These are phyloP conservation scores for Drosophila santomea DNA, from an alignment of 1,140 invertebrate species.

Conservation along the genomic window DNA sequence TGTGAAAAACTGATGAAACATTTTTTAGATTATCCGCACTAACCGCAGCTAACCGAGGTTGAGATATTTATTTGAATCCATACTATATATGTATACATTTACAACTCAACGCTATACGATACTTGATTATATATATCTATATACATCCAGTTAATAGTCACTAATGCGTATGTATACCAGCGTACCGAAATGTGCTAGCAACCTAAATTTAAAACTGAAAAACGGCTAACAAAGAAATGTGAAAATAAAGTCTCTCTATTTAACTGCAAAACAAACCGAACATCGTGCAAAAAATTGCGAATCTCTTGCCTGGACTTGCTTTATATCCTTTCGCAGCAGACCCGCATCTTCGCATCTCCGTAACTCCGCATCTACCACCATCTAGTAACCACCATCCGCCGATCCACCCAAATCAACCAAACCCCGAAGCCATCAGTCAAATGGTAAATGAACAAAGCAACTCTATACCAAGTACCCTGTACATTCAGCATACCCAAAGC, in stretches of 20 bases:
- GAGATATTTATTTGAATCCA: slow-evolving; percentile 27
- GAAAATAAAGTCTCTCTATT: slow-evolving; percentile 84
- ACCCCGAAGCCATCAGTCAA: slow-evolving; percentile 41
- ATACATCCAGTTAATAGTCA: slow-evolving; percentile 67
- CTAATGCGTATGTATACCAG: slow-evolving; percentile 64
- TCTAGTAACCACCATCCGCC: slow-evolving; percentile 2
- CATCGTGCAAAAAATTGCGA: slow-evolving; percentile 28
- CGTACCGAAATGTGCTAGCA: slow-evolving; percentile 55
- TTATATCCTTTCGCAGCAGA: slow-evolving; percentile 49
- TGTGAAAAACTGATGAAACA: slow-evolving; percentile 37
- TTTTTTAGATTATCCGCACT: slow-evolving; percentile 37
- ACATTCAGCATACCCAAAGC: slow-evolving; percentile 35
- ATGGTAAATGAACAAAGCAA: slow-evolving; percentile 76
- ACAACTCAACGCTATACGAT: slow-evolving; percentile 46
- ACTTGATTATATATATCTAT: slow-evolving; percentile 54
- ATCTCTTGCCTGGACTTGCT: slow-evolving; percentile 43
- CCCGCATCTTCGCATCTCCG: slow-evolving; percentile 22
- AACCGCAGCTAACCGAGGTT: slow-evolving; percentile 21
- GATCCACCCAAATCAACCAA: slow-evolving; percentile 2
- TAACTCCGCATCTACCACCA: slow-evolving; percentile 1
- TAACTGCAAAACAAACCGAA: slow-evolving; percentile 68
- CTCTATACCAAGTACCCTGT: slow-evolving; percentile 51
- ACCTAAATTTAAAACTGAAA: slow-evolving; percentile 36
- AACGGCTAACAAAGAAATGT: slow-evolving; percentile 55
- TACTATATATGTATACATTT: slow-evolving; percentile 32